Percentiles rank a stretch among this genome's conserved stretches.
These are phyloP conservation scores for Heliconius eleuchia DNA, from an alignment of 1,140 invertebrate species.

Conservation along the genomic window DNA sequence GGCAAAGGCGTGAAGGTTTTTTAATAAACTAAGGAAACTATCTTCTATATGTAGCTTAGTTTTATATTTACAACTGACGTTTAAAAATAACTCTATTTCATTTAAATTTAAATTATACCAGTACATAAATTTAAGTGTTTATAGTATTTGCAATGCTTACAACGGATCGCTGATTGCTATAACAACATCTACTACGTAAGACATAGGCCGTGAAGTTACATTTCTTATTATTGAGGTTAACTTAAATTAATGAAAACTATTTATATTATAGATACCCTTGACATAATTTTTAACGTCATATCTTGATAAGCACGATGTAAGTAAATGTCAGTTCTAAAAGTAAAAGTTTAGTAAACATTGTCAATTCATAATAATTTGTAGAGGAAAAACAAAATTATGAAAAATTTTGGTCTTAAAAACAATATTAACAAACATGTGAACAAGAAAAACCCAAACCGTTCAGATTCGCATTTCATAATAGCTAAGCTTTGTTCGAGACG, in stretches of 20 bases:
- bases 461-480: slow-evolving; percentile 62
- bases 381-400: not conserved
- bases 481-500: slow-evolving; percentile 69
- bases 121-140: not conserved
- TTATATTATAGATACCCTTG: not conserved
- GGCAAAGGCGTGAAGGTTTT: too few relatives aligned
- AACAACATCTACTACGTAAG: slow-evolving; percentile 1
- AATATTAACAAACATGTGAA: slow-evolving; percentile 21
- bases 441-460: slow-evolving; percentile 25
- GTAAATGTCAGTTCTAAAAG: not conserved
- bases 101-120: too few relatives aligned
- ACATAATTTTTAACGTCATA: not conserved
- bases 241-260: slow-evolving; percentile 13
- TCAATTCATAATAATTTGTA: not conserved
- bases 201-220: not conserved
- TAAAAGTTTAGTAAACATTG: not conserved
- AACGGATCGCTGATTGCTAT: not conserved
- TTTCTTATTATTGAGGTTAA: slow-evolving; percentile 13
- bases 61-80: not conserved
- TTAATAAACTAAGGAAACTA: too few relatives aligned
- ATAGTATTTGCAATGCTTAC: not conserved
- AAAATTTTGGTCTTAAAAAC: not conserved
- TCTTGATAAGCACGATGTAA: not conserved
- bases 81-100: not conserved
- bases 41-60: too few relatives aligned